These are phyloP conservation scores for Stenotaenia linearis DNA, from an alignment of 2,888 invertebrate genomes.

Conservation along the genomic window DNA sequence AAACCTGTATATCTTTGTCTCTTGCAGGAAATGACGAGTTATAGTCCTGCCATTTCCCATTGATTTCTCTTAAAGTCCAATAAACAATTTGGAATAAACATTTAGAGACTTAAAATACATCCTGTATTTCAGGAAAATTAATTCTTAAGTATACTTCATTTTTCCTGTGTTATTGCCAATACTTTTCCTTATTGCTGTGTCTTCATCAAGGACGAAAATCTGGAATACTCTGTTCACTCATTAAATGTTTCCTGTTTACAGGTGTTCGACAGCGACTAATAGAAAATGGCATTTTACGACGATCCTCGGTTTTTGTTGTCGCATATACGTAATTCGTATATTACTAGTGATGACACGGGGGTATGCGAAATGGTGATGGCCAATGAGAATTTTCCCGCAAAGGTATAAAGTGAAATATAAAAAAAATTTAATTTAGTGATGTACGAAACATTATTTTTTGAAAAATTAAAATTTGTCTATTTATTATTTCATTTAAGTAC, in stretches of 20 bases:
- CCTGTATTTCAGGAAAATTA: background rate
- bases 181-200: background rate
- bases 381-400: constrained; percentile 67
- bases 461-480: too few species aligned
- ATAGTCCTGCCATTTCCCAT: background rate
- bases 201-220: background rate
- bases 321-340: constrained; percentile 88
- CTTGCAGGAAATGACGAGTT: background rate
- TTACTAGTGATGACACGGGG: constrained; percentile 89
- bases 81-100: background rate
- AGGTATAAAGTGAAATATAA: constrained; percentile 43
- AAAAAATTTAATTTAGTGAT: background rate
- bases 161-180: background rate
- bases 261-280: background rate
- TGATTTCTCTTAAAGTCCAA: background rate
- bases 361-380: constrained; percentile 89
- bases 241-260: background rate
- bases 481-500: too few species aligned
- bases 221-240: background rate
- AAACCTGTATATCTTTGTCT: background rate
- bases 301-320: constrained; percentile 87
- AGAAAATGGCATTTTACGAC: constrained; percentile 83
- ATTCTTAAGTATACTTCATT: background rate
- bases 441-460: too few species aligned
- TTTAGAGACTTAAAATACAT: background rate